Conservation (phyloP, 2,797 vertebrate species). For the Enteromius argenteus region DNA sequence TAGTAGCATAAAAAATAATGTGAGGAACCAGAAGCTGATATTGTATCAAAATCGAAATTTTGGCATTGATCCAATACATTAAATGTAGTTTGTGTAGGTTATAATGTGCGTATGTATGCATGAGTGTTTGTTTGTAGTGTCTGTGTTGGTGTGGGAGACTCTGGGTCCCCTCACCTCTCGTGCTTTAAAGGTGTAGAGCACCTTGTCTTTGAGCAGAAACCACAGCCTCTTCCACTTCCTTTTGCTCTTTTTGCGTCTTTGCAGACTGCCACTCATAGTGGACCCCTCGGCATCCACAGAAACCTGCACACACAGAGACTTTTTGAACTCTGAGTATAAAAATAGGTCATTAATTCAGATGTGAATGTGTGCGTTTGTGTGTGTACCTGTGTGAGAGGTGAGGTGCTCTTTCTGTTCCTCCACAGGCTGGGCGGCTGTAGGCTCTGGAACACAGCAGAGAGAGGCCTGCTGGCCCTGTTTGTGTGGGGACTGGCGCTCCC, state of each 20-base stretch:
- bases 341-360: not conserved
- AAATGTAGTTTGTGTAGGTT: not conserved
- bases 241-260: constrained; percentile 92
- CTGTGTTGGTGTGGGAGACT: constrained; percentile 80
- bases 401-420: constrained; percentile 89
- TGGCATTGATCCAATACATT: not conserved
- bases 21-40: not conserved
- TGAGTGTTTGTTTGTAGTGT: constrained; percentile 50
- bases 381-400: constrained; percentile 87
- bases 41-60: not conserved
- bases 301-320: constrained; percentile 76
- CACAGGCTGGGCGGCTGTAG: constrained; percentile 90
- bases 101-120: constrained; percentile 40
- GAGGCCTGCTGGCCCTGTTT: constrained; percentile 84
- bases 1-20: not conserved
- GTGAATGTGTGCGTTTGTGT: not conserved
- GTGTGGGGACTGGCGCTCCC: constrained; percentile 85
- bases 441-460: constrained; percentile 94
- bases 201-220: constrained; percentile 99
- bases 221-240: constrained; percentile 97
- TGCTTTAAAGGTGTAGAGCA: constrained; percentile 95
- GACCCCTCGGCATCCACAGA: constrained; percentile 87
- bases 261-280: constrained; percentile 91
- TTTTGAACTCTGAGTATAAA: not conserved
- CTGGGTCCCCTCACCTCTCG: constrained; percentile 89